Evolutionary conservation across 2,888 invertebrate species (phyloP), one percentile per base, ranked within the genome.

Genomic region (Tanypteryx hageni): DNA sequence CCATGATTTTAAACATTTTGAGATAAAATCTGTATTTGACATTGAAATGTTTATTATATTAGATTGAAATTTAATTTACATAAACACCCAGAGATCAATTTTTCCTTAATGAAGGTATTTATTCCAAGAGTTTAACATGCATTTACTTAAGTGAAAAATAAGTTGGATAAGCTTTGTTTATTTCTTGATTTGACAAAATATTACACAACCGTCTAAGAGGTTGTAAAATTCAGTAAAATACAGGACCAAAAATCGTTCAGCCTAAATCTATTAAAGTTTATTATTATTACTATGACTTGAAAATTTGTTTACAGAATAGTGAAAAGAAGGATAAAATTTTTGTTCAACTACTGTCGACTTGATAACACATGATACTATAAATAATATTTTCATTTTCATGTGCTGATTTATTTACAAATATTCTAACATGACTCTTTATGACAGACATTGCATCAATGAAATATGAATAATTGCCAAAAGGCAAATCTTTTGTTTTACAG

Each of bases 381-480:
- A 89, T 89, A 89, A 89, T 76, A 76, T 27, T 76, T 76, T 27
- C 22, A 89, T 44, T 83, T 64, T 64, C 89, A 44, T 89, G 89
- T 89, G 89, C 89, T 89, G 44, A 89, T 89, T 89, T 89, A 89
- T 89, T 89, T 89, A 89, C 89, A 89, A 68, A 44, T 68, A 44
- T 68, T 76, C 68, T 31, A 89, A 64, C 27, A 22, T 76, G 5
- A 44, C 11, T 76, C 22, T 76, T 27, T 76, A 27, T 27, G 11
- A 22, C 27, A 13, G 76, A 76, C 22, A 76, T 76, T 22, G 76
- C 27, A 76, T 89, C 13, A 18, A 68, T 68, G 44, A 89, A 89
- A 64, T 44, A 64, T 31, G 64, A 89, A 64, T 86, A 64, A 64
- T 76, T 76, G 22, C 27, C 76, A 27, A 7, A 10, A 76, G 22